Base-by-base conservation (phyloP, 2,797 vertebrate genomes). In the Pterois miles region DNA sequence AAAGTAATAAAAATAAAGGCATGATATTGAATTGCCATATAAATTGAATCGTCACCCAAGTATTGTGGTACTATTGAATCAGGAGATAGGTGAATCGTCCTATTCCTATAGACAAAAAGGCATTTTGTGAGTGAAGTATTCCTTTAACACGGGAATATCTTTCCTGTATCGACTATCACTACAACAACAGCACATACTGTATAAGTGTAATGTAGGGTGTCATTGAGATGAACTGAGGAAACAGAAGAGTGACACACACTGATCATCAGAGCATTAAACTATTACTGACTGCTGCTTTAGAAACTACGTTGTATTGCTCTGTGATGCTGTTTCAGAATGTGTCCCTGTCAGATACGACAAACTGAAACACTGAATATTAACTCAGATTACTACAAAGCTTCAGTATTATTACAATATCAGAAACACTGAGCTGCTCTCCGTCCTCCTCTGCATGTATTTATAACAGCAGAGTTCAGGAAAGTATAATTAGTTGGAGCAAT, bases 401-500 rank as follows among this genome's bases (percentile, higher is more conserved):
- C 43, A 22, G 29, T 31, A 6, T 63, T 27, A 64, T 80, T 40
- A 56, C 16, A 29, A 71, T 10, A 62, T 77, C 63, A 68, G 71
- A 56, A 52, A 20, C 76, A 46, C 57, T 0, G 58, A 54, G 56
- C 54, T 29, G 72, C 60, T 73, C 75, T 53, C 48, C 14, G 31
- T 78, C 74, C 80, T 72, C 83, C 85, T 78, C 81, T 86, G 81
- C 78, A 66, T 3, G 22, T 52, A 64, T 81, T 78, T 66, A 59
- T 52, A 87, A 57, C 83, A 75, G 76, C 74, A 62, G 65, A 81
- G 74, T 75, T 77, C 46, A 77, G 67, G 20, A 65, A 72, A 74
- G 85, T 75, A 71, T 87, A 87, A 89, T 87, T 87, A 85, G 77
- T 63, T 33, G 64, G 71, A 80, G 74, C 40, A 50, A 83, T 75